Evolutionary conservation across 2,113 vertebrate genomes (phyloP), one percentile per base, ranked within the genome.

Genomic region (Toxostoma redivivum): DNA sequence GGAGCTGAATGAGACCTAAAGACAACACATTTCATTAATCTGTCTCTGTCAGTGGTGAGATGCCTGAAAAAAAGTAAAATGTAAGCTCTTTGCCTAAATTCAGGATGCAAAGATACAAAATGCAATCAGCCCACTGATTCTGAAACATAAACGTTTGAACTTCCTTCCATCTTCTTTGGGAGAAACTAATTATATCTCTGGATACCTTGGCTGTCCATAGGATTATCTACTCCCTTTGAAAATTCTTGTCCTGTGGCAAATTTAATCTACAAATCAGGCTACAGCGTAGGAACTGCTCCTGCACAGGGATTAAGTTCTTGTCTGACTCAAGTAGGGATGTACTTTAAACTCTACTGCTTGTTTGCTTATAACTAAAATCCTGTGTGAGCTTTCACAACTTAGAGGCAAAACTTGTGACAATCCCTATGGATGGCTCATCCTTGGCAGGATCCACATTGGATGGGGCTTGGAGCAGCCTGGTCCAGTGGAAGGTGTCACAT

Each of bases 1-100:
- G 85, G 93, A 53, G 7, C 47, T 13, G 65, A 95, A 81, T 44
- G 60, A 95, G 79, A 93, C 85, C 74, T 91, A 92, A 92, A 80
- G 62, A 86, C 72, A 60, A 56, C 33, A 35, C 48, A 65, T 81
- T 79, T 84, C 72, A 44, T 73, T 60, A 84, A 91, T 94, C 76
- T 79, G 35, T 91, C 90, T 90, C 72, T 94, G 73, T 86, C 89
- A 84, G 38, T 1, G 1, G 38, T 24, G 35, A 78, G 28, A 60
- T 14, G 28, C 48, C 25, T 73, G n/a, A 58, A 56, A 74, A 83
- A 38, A 56, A 31, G 10, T 6, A 38, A 22, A 64, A 81, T 70
- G 6, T 19, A 78, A 79, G 9, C 45, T 88, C n/a, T 53, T 85
- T 76, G n/a, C 50, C 58, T 85, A 69, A 92, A 76, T 11, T 77